Conservation (phyloP, 2,113 vertebrate genomes). For the Anthoscopus minutus region DNA sequence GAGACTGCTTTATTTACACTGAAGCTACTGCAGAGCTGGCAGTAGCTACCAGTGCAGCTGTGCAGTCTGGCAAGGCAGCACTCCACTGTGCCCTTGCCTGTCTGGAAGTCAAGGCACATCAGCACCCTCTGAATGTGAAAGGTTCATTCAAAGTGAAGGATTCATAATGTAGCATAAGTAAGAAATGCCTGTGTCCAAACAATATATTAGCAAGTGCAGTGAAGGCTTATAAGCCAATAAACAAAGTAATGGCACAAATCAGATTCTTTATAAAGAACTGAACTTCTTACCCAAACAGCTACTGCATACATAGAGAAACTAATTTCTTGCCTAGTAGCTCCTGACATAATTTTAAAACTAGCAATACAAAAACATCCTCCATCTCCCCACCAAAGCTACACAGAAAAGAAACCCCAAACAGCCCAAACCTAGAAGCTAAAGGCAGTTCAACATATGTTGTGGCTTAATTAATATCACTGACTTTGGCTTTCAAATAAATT, state of each 20-base stretch:
- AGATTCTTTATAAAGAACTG: background rate
- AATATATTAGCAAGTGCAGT: background rate
- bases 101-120: conserved; percentile 23
- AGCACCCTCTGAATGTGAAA: background rate
- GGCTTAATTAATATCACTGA: background rate
- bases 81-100: background rate
- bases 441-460: background rate
- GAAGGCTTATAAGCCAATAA: background rate
- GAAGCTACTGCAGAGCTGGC: background rate
- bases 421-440: background rate
- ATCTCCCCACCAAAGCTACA: accelerated
- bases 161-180: background rate
- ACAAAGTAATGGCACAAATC: background rate
- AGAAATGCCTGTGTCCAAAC: background rate
- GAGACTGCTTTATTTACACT: background rate
- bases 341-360: background rate
- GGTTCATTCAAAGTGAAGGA: background rate
- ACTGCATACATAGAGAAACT: background rate
- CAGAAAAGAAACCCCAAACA: background rate
- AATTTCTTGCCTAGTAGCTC: background rate
- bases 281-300: background rate
- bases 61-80: background rate
- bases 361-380: background rate
- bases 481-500: background rate
- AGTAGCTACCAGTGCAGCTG: background rate